Evolutionary conservation across 2,888 invertebrate species (phyloP).

Genomic region (Megastigmus dorsalis): DNA sequence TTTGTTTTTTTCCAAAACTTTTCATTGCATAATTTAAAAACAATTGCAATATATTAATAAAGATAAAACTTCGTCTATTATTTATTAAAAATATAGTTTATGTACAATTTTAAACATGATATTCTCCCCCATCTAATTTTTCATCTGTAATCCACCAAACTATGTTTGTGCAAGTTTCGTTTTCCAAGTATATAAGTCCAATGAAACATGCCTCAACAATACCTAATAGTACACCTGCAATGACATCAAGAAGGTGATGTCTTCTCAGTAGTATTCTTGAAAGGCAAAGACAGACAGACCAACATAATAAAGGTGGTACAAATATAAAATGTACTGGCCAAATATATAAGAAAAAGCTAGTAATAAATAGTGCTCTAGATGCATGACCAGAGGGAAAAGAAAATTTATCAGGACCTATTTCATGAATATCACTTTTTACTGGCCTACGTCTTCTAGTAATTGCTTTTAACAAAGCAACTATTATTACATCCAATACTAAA

Average conservation of each 20-base stretch:
- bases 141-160: conserved; percentile 81
- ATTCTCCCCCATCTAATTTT: conserved; percentile 82
- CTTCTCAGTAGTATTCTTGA: conserved; percentile 89
- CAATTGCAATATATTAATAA: background rate
- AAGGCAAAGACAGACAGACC: conserved; percentile 84
- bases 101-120: conserved; percentile 77
- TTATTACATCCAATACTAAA: conserved; percentile 85
- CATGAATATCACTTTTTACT: conserved; percentile 79
- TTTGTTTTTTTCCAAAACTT: too few species aligned
- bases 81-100: conserved; percentile 31
- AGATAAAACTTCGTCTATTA: background rate
- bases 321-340: conserved; percentile 80
- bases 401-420: conserved; percentile 90
- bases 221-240: conserved; percentile 85
- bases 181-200: conserved; percentile 82
- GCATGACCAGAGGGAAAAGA: conserved; percentile 97
- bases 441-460: conserved; percentile 86
- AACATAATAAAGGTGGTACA: conserved; percentile 81
- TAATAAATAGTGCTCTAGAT: conserved; percentile 86
- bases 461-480: conserved; percentile 87
- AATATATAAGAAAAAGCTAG: conserved; percentile 82
- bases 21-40: too few species aligned
- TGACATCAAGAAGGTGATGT: conserved; percentile 91
- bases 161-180: conserved; percentile 78
- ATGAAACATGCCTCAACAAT: conserved; percentile 81